phyloP scores from a whole-genome alignment of 2,797 vertebrate species.

The Oophaga sylvatica region DNA sequence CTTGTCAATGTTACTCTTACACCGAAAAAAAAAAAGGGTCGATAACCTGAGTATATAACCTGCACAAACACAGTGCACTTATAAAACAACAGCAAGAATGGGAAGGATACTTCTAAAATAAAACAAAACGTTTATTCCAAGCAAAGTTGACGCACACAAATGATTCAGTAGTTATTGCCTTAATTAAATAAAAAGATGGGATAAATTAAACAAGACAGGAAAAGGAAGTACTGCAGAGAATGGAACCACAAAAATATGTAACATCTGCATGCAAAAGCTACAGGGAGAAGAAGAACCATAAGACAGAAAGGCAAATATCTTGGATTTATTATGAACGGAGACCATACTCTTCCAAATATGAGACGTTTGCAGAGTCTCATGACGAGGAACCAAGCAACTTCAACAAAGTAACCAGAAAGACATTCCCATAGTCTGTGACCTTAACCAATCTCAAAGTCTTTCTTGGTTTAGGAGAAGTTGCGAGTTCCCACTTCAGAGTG shows the following conservation, averaged over 20 bases:
- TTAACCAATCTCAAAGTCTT: background rate
- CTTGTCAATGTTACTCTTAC: too few species aligned
- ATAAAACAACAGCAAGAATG: background rate
- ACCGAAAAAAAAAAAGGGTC: background rate
- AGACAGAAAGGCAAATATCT: background rate
- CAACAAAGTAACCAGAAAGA: background rate
- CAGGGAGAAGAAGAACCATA: conserved; percentile 14
- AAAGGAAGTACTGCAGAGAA: conserved; percentile 76
- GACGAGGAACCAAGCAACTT: background rate
- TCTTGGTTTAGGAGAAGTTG: conserved; percentile 8
- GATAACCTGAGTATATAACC: too few species aligned
- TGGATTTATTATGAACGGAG: background rate
- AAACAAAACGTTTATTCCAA: conserved; percentile 62
- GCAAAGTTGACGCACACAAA: conserved; percentile 61
- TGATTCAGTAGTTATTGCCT: conserved; percentile 82
- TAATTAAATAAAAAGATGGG: conserved; percentile 80
- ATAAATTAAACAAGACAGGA: conserved; percentile 79
- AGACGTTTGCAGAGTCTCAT: background rate
- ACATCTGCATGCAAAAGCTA: conserved; percentile 68
- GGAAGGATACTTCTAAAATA: conserved; percentile 42
- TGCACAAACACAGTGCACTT: too few species aligned
- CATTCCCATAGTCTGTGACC: background rate
- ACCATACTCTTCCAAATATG: background rate
- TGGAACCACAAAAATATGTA: conserved; percentile 66
- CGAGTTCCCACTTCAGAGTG: background rate